phyloP scores from a whole-genome alignment of 2,797 vertebrate genomes.

The Phoeniculus purpureus region DNA sequence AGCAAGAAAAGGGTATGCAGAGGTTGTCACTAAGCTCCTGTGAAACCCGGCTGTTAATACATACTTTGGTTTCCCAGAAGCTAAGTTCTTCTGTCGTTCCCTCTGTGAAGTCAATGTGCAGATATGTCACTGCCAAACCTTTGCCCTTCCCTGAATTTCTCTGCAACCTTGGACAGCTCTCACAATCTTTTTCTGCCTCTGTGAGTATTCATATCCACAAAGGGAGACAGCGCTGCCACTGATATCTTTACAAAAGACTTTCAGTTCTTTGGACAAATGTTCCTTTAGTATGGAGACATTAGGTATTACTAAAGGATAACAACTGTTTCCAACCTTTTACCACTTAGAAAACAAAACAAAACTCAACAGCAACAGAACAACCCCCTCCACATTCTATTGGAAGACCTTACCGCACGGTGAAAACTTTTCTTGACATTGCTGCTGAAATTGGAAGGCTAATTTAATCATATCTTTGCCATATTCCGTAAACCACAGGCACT shows the following conservation, averaged over 20 bases:
- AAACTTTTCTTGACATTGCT: slow-evolving; percentile 4
- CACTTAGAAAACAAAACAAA: not conserved
- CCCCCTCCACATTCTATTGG: rapidly evolving
- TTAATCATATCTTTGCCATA: slow-evolving; percentile 17
- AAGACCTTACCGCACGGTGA: not conserved
- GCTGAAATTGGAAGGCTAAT: slow-evolving; percentile 1
- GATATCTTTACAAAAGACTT: not conserved
- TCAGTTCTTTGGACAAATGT: not conserved
- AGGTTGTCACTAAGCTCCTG: not conserved
- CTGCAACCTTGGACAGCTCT: not conserved
- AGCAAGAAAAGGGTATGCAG: not conserved
- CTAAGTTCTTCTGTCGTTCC: not conserved
- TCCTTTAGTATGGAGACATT: not conserved
- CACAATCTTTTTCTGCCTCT: not conserved
- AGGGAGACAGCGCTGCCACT: rapidly evolving
- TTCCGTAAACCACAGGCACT: not conserved
- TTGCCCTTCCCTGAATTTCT: not conserved
- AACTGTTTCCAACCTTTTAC: not conserved
- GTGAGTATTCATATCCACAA: not conserved
- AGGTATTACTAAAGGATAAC: not conserved
- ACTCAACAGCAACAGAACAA: not conserved
- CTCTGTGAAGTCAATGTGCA: not conserved
- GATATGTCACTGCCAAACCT: not conserved
- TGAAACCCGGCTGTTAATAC: not conserved
- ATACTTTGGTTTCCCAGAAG: not conserved